A percentile compares a stretch with the other conserved stretches of the same genome.
Conservation (phyloP, 2,888 invertebrate genomes). For the Himalopsyche kuldschensis region DNA sequence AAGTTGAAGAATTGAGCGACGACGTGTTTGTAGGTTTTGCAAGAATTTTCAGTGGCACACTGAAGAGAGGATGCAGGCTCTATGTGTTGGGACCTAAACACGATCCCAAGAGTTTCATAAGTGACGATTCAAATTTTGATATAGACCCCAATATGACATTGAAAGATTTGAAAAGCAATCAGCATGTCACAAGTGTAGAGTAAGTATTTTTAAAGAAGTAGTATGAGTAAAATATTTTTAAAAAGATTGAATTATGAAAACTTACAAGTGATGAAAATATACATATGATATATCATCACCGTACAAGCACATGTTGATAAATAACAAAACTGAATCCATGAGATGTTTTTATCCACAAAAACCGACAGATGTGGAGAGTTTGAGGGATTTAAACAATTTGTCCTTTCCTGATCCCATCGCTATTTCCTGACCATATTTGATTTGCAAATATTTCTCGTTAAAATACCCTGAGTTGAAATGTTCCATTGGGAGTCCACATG, state of each 20-base stretch:
- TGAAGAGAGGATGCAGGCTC: constrained; percentile 74
- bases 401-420: no score
- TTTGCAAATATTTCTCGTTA: no score
- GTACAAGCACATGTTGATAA: neutral
- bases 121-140: constrained; percentile 47
- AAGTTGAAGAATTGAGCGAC: constrained; percentile 46
- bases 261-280: neutral
- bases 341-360: neutral
- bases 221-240: neutral
- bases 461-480: no score
- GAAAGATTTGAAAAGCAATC: constrained; percentile 63
- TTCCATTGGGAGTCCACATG: no score
- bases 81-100: constrained; percentile 89
- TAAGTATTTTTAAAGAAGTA: constrained; percentile 45
- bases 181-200: constrained; percentile 66
- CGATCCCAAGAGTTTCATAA: constrained; percentile 68
- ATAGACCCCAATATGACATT: constrained; percentile 57
- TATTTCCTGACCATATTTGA: no score
- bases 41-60: constrained; percentile 85
- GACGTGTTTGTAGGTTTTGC: constrained; percentile 88
- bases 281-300: neutral
- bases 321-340: no score
- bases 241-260: neutral
- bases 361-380: neutral
- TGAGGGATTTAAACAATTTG: constrained; percentile 16